These are phyloP conservation scores for Cyclina sinensis DNA, from an alignment of 1,140 invertebrate species.

Conservation along the genomic window DNA sequence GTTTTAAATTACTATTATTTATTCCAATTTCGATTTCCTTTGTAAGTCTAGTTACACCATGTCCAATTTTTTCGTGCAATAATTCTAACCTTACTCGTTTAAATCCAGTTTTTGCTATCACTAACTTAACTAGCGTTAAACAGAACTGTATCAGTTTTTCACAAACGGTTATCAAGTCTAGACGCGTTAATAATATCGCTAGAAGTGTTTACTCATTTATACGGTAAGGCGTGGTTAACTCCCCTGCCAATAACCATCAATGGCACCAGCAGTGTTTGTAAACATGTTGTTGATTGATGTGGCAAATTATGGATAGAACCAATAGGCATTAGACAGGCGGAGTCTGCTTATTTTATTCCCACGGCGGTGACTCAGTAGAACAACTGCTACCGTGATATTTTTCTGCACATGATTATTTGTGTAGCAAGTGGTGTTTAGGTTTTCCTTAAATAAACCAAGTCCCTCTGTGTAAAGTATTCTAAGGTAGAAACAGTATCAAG, in stretches of 20 bases:
- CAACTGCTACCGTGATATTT: background rate
- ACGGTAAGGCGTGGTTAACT: background rate
- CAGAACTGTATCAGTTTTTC: background rate
- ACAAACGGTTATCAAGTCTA: conserved; percentile 11
- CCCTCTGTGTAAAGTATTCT: too few species aligned
- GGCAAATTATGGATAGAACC: background rate
- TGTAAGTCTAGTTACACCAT: too few species aligned
- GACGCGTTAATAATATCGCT: background rate
- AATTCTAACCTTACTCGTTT: background rate
- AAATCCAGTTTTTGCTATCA: background rate
- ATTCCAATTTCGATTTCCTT: too few species aligned
- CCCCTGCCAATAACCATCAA: conserved; percentile 11
- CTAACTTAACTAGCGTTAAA: background rate
- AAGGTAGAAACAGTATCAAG: too few species aligned
- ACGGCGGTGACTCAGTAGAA: conserved; percentile 45
- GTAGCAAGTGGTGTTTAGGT: too few species aligned
- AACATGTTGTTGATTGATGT: conserved; percentile 12
- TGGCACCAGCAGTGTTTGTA: conserved; percentile 42
- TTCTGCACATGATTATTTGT: background rate
- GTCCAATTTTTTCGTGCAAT: background rate
- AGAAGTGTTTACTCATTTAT: conserved; percentile 41
- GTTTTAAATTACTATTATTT: too few species aligned
- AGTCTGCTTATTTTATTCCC: background rate
- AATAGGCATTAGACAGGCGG: conserved; percentile 1
- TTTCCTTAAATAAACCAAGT: too few species aligned